A percentile compares a stretch with the other conserved stretches of the same genome.
phyloP scores from a whole-genome alignment of 1,140 invertebrate species.

The Parapsyche elsis region DNA sequence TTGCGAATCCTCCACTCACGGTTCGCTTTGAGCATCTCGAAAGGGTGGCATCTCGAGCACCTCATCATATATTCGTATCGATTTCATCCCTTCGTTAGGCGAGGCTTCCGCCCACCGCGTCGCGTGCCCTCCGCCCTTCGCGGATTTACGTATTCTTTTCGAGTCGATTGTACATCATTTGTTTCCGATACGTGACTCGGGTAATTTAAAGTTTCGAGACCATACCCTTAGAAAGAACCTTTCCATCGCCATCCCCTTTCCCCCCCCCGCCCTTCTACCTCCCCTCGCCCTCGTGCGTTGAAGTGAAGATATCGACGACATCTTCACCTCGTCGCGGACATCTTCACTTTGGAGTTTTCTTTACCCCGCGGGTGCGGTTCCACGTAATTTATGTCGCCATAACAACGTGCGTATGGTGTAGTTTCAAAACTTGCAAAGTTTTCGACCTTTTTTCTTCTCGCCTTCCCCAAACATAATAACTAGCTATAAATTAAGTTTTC shows the following conservation, averaged over 20 bases:
- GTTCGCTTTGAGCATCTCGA: constrained; percentile 12
- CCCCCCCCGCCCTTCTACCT: background rate
- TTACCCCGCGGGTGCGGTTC: background rate
- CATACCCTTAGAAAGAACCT: background rate
- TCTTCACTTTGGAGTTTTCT: constrained; percentile 40
- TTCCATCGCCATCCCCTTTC: too few species aligned
- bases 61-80: constrained; percentile 38
- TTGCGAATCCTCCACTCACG: background rate
- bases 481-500: constrained; percentile 42
- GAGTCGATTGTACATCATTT: constrained; percentile 52
- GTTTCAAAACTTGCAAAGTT: constrained; percentile 22
- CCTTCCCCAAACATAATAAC: constrained; percentile 37
- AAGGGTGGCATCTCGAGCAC: background rate
- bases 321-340: constrained; percentile 12
- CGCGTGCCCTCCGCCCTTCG: background rate
- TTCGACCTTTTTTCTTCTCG: background rate
- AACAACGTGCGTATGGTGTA: constrained; percentile 5
- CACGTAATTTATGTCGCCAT: constrained; percentile 42
- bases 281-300: background rate
- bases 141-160: constrained; percentile 44
- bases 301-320: constrained; percentile 7
- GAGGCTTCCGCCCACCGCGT: background rate
- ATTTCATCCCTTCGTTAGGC: constrained; percentile 29
- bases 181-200: constrained; percentile 50
- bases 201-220: constrained; percentile 37